Percentiles rank a stretch among this genome's conserved stretches.
Conservation (phyloP, 1,140 invertebrate species). For the Drosophila nigromelanica region DNA sequence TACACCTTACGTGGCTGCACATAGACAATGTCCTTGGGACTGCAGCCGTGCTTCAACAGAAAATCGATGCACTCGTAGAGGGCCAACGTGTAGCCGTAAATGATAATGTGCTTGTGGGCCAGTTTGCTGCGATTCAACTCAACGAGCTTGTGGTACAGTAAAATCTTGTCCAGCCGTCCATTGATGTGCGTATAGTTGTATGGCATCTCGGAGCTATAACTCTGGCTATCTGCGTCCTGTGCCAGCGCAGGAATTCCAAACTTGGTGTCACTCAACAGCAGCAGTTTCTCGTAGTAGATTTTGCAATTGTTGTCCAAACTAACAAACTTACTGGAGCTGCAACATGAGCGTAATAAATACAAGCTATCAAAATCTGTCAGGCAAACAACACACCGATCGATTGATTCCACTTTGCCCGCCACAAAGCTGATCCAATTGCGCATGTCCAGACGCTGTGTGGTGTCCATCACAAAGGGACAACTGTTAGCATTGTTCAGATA, state of each 20-base stretch:
- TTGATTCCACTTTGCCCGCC: constrained; percentile 29
- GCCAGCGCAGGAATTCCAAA: constrained; percentile 23
- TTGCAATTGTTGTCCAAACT: constrained; percentile 37
- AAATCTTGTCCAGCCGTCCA: constrained; percentile 54
- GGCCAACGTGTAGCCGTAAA: constrained; percentile 47
- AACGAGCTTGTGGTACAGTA: constrained; percentile 59
- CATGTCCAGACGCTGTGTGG: constrained; percentile 55
- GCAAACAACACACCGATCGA: constrained; percentile 48
- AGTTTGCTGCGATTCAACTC: constrained; percentile 8
- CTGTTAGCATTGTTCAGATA: constrained; percentile 37
- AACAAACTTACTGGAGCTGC: constrained; percentile 23
- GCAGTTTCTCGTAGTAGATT: constrained; percentile 54
- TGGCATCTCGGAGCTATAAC: neutral
- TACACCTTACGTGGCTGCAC: constrained; percentile 37
- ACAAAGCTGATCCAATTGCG: constrained; percentile 63
- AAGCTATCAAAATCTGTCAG: neutral
- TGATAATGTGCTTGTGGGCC: neutral
- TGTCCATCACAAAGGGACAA: constrained; percentile 52
- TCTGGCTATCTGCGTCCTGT: too few relatives aligned
- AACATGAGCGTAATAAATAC: neutral
- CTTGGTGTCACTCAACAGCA: constrained; percentile 39
- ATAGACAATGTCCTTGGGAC: constrained; percentile 16
- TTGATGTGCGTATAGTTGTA: constrained; percentile 52
- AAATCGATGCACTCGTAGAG: constrained; percentile 62
- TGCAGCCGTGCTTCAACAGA: constrained; percentile 43